Percentiles rank a stretch among this genome's conserved stretches.
Evolutionary conservation across 2,888 invertebrate genomes (phyloP).

Genomic region (Nineta flava): DNA sequence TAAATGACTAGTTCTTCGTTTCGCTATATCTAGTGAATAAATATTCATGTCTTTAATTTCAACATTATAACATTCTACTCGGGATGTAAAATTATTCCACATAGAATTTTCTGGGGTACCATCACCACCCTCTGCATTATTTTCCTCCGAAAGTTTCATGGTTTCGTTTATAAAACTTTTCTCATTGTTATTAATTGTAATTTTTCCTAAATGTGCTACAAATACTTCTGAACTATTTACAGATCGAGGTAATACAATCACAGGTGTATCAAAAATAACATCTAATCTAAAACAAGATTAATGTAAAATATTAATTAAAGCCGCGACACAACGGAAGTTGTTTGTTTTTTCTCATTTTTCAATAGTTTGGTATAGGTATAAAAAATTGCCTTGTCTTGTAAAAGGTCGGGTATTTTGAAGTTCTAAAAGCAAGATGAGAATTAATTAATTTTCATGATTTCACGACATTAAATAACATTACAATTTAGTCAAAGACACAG

Average conservation of each 20-base stretch:
- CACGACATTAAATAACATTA: too few species aligned
- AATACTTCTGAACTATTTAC: slow-evolving; percentile 67
- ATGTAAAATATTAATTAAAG: not conserved
- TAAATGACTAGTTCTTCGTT: slow-evolving; percentile 23
- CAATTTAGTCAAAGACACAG: too few species aligned
- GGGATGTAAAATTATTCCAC: slow-evolving; percentile 16
- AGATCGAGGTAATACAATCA: slow-evolving; percentile 71
- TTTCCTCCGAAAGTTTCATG: slow-evolving; percentile 8
- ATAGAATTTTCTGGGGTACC: slow-evolving; percentile 10
- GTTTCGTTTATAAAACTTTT: slow-evolving; percentile 9
- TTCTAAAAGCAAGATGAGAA: too few species aligned
- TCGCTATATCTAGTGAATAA: slow-evolving; percentile 53
- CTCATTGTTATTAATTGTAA: slow-evolving; percentile 38
- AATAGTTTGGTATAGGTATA: not conserved
- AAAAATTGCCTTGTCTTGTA: not conserved
- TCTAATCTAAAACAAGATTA: slow-evolving; percentile 39
- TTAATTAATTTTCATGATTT: too few species aligned
- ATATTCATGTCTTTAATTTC: slow-evolving; percentile 78
- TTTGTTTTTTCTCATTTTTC: not conserved
- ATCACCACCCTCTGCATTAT: slow-evolving; percentile 8
- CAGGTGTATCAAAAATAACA: slow-evolving; percentile 77
- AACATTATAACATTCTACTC: slow-evolving; percentile 38
- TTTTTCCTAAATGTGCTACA: slow-evolving; percentile 84
- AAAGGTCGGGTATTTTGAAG: too few species aligned
- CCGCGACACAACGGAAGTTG: not conserved